Conservation (phyloP, 2,113 vertebrate species). For the Rallus limicola region DNA sequence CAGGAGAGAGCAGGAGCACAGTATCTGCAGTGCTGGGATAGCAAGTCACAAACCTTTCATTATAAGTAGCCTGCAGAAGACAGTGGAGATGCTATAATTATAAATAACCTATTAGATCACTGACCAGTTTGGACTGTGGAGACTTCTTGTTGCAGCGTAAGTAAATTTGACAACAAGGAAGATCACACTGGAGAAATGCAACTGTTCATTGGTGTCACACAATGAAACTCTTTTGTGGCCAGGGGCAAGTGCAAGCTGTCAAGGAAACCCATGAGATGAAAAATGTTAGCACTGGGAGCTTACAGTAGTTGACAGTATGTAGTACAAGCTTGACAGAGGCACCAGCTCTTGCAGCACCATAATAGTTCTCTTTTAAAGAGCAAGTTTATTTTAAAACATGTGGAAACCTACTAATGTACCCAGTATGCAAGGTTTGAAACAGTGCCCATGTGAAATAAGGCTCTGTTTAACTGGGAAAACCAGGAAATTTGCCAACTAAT, state of each 20-base stretch:
- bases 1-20: background rate
- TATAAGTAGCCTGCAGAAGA: background rate
- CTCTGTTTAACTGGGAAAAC: constrained; percentile 14
- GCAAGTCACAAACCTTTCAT: background rate
- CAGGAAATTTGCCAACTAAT: background rate
- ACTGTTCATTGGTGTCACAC: background rate
- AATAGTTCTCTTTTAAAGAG: background rate
- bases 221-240: background rate
- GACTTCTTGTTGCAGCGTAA: background rate
- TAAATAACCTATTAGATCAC: background rate
- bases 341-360: background rate
- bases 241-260: background rate
- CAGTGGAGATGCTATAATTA: background rate
- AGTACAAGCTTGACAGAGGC: background rate
- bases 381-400: background rate
- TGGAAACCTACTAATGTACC: background rate
- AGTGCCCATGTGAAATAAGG: background rate
- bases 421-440: background rate
- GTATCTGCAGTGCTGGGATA: background rate
- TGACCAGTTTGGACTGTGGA: background rate
- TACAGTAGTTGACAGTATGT: background rate
- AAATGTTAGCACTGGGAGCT: background rate
- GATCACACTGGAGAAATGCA: background rate
- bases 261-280: background rate
- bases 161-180: background rate